phyloP scores from a whole-genome alignment of 2,888 invertebrate species.

The Tinea semifulvella region DNA sequence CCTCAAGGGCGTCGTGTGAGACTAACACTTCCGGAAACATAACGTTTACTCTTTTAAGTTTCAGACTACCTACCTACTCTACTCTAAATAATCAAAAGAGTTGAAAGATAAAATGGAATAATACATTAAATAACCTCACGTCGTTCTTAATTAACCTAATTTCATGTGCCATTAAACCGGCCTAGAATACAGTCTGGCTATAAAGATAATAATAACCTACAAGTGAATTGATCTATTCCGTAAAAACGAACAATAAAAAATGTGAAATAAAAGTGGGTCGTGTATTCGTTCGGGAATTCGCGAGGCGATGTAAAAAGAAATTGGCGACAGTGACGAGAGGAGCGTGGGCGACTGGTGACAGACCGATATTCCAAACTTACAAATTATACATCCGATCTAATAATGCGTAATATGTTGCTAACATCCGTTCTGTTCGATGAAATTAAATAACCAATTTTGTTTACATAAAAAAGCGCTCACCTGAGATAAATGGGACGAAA shows the following conservation, averaged over 20 bases:
- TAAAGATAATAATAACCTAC: conserved; percentile 5
- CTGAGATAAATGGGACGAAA: too few relatives aligned
- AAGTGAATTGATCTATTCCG: conserved; percentile 8
- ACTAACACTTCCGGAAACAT: too few relatives aligned
- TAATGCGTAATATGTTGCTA: too few relatives aligned
- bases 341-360: conserved; percentile 33
- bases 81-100: too few relatives aligned
- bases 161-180: conserved; percentile 1
- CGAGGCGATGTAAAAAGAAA: conserved; percentile 30
- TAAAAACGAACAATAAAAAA: conserved; percentile 13
- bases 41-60: too few relatives aligned
- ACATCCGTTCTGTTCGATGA: too few relatives aligned
- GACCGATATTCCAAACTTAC: background rate
- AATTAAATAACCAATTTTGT: too few relatives aligned
- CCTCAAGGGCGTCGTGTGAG: background rate
- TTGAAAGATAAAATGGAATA: background rate
- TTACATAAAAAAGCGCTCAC: too few relatives aligned
- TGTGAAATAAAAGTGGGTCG: conserved; percentile 34
- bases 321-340: conserved; percentile 39
- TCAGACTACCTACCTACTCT: too few relatives aligned
- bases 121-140: conserved; percentile 3
- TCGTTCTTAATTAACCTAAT: conserved; percentile 4
- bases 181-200: background rate
- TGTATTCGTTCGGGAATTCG: conserved; percentile 33
- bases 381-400: conserved; percentile 5